Base-by-base conservation (phyloP, 64 coral and sea anemone genomes). In the Stichodactyla helianthus region DNA sequence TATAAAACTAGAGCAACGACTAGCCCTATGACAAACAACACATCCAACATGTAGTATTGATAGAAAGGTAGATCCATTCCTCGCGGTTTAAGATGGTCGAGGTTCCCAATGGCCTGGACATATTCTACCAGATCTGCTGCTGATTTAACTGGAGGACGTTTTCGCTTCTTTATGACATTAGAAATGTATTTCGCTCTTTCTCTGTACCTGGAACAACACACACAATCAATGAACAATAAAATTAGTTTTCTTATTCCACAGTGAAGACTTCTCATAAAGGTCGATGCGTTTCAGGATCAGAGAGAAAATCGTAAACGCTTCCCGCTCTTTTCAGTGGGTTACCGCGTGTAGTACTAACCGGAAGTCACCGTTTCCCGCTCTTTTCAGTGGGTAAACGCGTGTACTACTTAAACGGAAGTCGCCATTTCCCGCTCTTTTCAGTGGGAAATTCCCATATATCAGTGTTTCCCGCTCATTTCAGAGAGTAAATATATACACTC, bases 121-220 rank as follows among this genome's bases (percentile, higher is more conserved):
- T 91, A 91, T 25, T 91, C 89, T 50, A 91, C 57, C 44, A 84
- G 85, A 20, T 91, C 89, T 65, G 89, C 89, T 62, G 89, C 89
- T 60, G 86, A 84, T 54, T 86, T 71, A 3, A 91, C 56, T 0
- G 89, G 89, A 51, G 89, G 44, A 25, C 89, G 83, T 50, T 84
- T 84, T 53, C 85, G 84, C 44, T n/a, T 64, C 23, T 82, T 80
- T 1, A 91, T 18, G 17, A 77, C 56, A 54, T 61, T 86, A 20
- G 84, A 91, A 10, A 91, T 79, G 22, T 82, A 58, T 6, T 0
- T 22, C 4, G 89, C 83, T 44, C 31, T 28, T 61, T 91, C 84
- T 7, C 59, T 81, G 17, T 91, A 91, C 7, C 89, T 91, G 53
- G 6, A 58, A 53, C 14, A 79, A 25, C 26, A 79, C 6, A 25